Base-by-base conservation (phyloP, 2,888 invertebrate genomes). In the Diaperis boleti region DNA sequence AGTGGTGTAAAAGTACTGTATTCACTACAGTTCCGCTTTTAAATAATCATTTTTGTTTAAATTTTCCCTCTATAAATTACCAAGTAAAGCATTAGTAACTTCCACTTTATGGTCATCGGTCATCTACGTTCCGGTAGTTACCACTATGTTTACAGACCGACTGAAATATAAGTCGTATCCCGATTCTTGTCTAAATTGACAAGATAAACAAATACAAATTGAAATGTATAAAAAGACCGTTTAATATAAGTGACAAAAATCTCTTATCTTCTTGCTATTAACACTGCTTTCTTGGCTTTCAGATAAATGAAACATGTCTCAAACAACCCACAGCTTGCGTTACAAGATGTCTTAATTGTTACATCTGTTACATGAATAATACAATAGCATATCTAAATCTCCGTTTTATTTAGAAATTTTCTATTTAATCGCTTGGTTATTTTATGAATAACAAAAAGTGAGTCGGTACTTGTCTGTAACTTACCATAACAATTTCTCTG, bases 401-500 rank as follows among this genome's bases (percentile, higher is more conserved):
- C 26, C 22, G 39, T 52, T 52, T 44, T 45, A 37, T 45, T 52
- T 52, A 60, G 60, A 60, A 60, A 60, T 55, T 55, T n/a, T 54
- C 26, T 39, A 52, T 39, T 52, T 49, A 22, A 37, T 52, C 39
- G n/a, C 41, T 50, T 42, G 39, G 37, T 62, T 50, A 63, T 59
- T 64, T 64, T 55, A 49, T 42, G 56, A 57, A 15, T 8, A 42
- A 52, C 41, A 59, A 59, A 63, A 63, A 60, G 37, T 42, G 26
- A 13, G 5, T 33, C 26, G 44, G 57, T 64, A 44, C 59, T 33
- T 47, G 52, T 39, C 33, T 59, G 62, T 66, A 59, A 55, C 54
- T 52, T 29, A 66, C 66, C 66, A 66, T 47, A 66, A 59, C 66
- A 66, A 64, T 66, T 66, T 66, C 66, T 64, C 66, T 61, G 52